Percentiles rank a stretch among this genome's conserved stretches.
phyloP scores from a whole-genome alignment of 2,113 vertebrate genomes.

The Panthera leo region DNA sequence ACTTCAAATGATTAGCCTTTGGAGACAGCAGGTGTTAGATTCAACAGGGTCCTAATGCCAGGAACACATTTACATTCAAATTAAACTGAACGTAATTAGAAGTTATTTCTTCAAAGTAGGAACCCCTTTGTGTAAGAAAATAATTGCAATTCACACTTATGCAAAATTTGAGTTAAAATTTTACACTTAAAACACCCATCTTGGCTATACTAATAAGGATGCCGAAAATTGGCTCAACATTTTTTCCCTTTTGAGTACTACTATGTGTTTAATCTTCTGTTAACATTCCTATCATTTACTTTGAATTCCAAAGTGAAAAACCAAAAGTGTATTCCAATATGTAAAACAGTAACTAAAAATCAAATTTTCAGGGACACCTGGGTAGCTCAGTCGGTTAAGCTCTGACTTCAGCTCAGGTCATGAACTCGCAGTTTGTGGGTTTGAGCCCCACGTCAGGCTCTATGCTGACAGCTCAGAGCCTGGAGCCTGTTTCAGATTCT shows the following conservation, averaged over 20 bases:
- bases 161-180: conserved; percentile 55
- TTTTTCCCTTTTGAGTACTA: neutral
- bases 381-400: too few species aligned
- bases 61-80: conserved; percentile 66
- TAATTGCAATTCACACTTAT: conserved; percentile 46
- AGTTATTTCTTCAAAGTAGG: conserved; percentile 56
- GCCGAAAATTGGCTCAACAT: neutral
- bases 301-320: conserved; percentile 16
- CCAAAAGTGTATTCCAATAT: neutral
- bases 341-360: neutral
- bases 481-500: too few species aligned
- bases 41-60: conserved; percentile 67
- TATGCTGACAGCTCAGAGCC: too few species aligned
- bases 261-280: neutral
- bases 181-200: conserved; percentile 48
- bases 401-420: too few species aligned
- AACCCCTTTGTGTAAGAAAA: conserved; percentile 62
- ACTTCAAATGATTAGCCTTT: conserved; percentile 29
- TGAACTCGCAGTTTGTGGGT: too few species aligned
- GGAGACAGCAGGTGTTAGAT: conserved; percentile 46
- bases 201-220: conserved; percentile 45
- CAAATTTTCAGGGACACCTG: neutral
- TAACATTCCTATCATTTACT: conserved; percentile 30
- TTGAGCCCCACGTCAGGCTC: too few species aligned
- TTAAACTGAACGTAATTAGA: conserved; percentile 62